Conservation (phyloP, 2,888 invertebrate species). For the Eledona agricola region DNA sequence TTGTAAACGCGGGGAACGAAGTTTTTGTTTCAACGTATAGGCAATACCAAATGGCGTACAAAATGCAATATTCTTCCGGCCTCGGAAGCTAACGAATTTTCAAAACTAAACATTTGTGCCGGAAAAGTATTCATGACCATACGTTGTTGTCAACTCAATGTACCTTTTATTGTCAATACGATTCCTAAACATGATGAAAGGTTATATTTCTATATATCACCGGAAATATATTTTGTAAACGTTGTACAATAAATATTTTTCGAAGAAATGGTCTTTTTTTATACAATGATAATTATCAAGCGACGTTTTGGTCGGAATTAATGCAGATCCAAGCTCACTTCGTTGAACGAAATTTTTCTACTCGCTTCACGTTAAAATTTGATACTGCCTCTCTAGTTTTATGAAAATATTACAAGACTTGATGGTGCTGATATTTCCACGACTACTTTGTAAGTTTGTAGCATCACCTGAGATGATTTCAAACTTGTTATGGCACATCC, state of each 20-base stretch:
- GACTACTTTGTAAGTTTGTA: too few species aligned
- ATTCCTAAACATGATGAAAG: slow-evolving; percentile 33
- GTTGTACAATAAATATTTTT: slow-evolving; percentile 49
- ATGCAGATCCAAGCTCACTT: too few species aligned
- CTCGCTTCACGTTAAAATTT: too few species aligned
- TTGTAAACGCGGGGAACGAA: slow-evolving; percentile 14
- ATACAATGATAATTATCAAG: not conserved
- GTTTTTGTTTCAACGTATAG: slow-evolving; percentile 12
- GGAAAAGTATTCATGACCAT: slow-evolving; percentile 1
- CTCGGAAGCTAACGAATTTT: slow-evolving; percentile 1
- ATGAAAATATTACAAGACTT: too few species aligned
- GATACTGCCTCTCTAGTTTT: too few species aligned
- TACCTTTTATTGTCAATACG: slow-evolving; percentile 29
- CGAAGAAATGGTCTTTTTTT: slow-evolving; percentile 34
- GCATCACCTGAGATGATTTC: too few species aligned
- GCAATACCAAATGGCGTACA: slow-evolving; percentile 24
- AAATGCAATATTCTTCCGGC: slow-evolving; percentile 9
- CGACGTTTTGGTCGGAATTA: too few species aligned
- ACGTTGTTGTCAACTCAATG: slow-evolving; percentile 27
- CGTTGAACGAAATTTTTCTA: too few species aligned
- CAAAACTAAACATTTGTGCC: slow-evolving; percentile 5
- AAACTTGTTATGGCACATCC: too few species aligned
- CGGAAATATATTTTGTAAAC: slow-evolving; percentile 49
- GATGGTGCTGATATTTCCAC: too few species aligned
- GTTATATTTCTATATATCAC: slow-evolving; percentile 31